Percentiles rank a stretch among this genome's conserved stretches.
phyloP scores from a whole-genome alignment of 2,113 vertebrate genomes.

The Peucedramus taeniatus region DNA sequence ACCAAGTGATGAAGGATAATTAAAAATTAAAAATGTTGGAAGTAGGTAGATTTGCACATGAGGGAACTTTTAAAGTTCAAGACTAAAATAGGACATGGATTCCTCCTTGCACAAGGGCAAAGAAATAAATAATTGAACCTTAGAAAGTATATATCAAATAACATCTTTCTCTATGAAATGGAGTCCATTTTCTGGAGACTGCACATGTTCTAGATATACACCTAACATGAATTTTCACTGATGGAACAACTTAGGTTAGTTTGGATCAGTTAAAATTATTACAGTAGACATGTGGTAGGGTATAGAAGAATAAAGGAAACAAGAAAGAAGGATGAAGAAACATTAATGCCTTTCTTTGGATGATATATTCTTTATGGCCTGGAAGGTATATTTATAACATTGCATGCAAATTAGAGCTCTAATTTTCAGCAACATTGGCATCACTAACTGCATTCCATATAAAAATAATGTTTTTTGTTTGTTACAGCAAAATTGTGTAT shows the following conservation, averaged over 20 bases:
- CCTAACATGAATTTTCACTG: background rate
- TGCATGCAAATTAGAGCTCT: background rate
- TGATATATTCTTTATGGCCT: background rate
- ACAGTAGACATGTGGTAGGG: rapidly evolving
- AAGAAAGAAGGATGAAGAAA: background rate
- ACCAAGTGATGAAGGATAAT: background rate
- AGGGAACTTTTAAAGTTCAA: background rate
- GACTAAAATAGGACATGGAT: background rate
- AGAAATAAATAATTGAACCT: background rate
- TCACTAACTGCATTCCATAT: background rate
- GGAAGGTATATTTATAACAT: background rate
- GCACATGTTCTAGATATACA: background rate
- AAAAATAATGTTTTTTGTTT: background rate
- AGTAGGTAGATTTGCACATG: background rate
- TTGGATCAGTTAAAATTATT: background rate
- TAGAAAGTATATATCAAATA: background rate
- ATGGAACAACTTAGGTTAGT: background rate
- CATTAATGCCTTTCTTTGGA: background rate
- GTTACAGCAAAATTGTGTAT: background rate
- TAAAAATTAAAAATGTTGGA: background rate
- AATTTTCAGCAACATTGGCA: background rate
- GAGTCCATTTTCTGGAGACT: background rate
- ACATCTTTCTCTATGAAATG: background rate
- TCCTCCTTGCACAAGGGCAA: background rate
- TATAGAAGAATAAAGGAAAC: background rate